Evolutionary conservation across 2,797 vertebrate genomes (phyloP), one percentile per base, ranked within the genome.

Genomic region (Crenichthys baileyi): DNA sequence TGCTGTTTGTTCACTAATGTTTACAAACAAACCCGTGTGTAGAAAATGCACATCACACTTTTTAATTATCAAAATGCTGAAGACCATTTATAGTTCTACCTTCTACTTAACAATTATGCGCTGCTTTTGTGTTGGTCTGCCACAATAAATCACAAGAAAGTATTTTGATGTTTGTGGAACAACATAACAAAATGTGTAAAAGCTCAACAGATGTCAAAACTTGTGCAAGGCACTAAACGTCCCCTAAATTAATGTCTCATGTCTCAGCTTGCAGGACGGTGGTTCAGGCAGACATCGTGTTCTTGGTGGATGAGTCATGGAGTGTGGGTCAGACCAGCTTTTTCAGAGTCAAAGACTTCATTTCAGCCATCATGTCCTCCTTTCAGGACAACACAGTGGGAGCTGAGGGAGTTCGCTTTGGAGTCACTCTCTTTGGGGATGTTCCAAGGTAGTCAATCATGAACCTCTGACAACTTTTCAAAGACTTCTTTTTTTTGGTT

Each of bases 241-340:
- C 11, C 22, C 48, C 29, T 68, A 61, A 80, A 22, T 75, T 48
- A 1, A 36, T 15, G 0, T 1, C 67, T 81, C 50, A 55, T 58
- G 72, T 72, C 39, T 70, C 92, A 98, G 97, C 89, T 22, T 98
- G 97, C 90, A 93, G 94, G 81, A 96, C 95, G 0, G 95, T 94
- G 7, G 94, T 92, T 81, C 93, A 93, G 72, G 97, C 96, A 0
- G 94, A 98, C 24, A 78, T 98, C 0, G 93, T 98, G 46, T 97
- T 98, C 90, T 92, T 98, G 5, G 92, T 97, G 91, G 97, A 97
- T 76, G 96, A 95, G 67, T 97, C 96, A 0, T 93, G 95, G 95
- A 91, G 89, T 0, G 20, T 95, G 0, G 96, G 95, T n/a, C 91
- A 87, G 53, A 90, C 65, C 72, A 95, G 94, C 84, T 96, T 96